Base-by-base conservation (phyloP, 2,113 vertebrate species). In the Pelodiscus sinensis region DNA sequence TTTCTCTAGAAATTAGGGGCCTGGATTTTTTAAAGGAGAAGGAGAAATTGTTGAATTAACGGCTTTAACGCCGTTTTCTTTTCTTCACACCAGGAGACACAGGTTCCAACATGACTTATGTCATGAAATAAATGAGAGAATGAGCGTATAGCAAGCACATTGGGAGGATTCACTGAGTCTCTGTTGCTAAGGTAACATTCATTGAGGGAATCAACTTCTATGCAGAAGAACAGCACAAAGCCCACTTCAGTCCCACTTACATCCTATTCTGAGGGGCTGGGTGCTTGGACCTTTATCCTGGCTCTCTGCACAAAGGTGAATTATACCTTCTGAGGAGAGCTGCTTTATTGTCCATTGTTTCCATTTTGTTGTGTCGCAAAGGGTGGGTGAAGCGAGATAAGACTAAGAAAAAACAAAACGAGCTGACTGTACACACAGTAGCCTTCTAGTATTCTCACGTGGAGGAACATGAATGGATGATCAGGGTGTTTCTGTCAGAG, bases 1-100 rank as follows among this genome's bases (percentile, higher is more conserved):
- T 80, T 86, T 91, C 92, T 65, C 52, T 31, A 90, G 94, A 91
- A 95, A 96, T 94, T 31, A 91, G 93, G 92, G 86, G 86, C 86
- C 87, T 60, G 92, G n/a, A 84, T 84, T 79, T 92, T 94, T 84
- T 82, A n/a, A 79, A 91, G 85, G 79, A 57, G 55, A 60, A n/a
- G 84, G 90, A 86, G 94, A 94, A 95, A 84, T 94, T 65, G 35
- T 27, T 35, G 50, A 8, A 44, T 90, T n/a, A n/a, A n/a, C n/a
- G n/a, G 91, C 71, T 91, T 94, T 73, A 52, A 87, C 77, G 91
- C 44, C 51, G 44, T 87, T 44, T 44, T 44, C 44, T 58, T 38
- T 90, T 79, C 94, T 94, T 90, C 81, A 93, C 90, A 91, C 85
- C 51, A 4, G 65, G 65, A 68, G 31, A n/a, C 65, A n/a, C 65